These are phyloP conservation scores for Matsumyia berberina DNA, from an alignment of 2,888 invertebrate species.

Conservation along the genomic window DNA sequence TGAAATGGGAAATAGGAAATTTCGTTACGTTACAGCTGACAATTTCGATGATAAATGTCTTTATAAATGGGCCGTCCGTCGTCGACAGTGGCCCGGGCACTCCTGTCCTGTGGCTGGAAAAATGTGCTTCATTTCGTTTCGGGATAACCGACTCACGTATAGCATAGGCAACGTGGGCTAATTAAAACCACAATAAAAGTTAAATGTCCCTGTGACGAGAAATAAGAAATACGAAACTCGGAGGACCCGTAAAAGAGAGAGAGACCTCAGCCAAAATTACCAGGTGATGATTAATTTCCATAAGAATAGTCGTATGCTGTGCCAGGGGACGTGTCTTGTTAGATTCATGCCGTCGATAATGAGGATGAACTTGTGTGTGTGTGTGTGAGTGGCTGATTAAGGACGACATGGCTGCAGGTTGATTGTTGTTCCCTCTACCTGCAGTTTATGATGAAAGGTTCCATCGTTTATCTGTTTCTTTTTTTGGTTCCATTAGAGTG, in stretches of 20 bases:
- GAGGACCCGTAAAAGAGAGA: neutral
- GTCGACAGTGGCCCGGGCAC: slow-evolving; percentile 21
- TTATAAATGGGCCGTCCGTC: slow-evolving; percentile 60
- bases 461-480: neutral
- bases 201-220: slow-evolving; percentile 12
- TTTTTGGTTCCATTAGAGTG: slow-evolving; percentile 36
- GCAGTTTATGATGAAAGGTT: neutral
- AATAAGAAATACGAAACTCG: neutral
- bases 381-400: neutral
- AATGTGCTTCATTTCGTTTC: slow-evolving; percentile 38
- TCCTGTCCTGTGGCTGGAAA: slow-evolving; percentile 45
- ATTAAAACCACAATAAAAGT: slow-evolving; percentile 62
- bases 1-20: slow-evolving; percentile 36
- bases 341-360: slow-evolving; percentile 37
- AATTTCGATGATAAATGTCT: slow-evolving; percentile 71
- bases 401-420: neutral
- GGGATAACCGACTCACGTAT: slow-evolving; percentile 46
- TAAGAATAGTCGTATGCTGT: slow-evolving; percentile 22
- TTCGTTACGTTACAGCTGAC: slow-evolving; percentile 52
- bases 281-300: slow-evolving; percentile 63
- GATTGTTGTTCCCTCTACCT: neutral
- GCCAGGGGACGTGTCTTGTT: slow-evolving; percentile 29
- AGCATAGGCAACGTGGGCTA: slow-evolving; percentile 44
- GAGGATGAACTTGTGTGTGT: neutral
- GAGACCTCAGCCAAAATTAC: neutral